Evolutionary conservation across 2,797 vertebrate genomes (phyloP), one percentile per base, ranked within the genome.

Genomic region (Pipistrellus pipistrellus): DNA sequence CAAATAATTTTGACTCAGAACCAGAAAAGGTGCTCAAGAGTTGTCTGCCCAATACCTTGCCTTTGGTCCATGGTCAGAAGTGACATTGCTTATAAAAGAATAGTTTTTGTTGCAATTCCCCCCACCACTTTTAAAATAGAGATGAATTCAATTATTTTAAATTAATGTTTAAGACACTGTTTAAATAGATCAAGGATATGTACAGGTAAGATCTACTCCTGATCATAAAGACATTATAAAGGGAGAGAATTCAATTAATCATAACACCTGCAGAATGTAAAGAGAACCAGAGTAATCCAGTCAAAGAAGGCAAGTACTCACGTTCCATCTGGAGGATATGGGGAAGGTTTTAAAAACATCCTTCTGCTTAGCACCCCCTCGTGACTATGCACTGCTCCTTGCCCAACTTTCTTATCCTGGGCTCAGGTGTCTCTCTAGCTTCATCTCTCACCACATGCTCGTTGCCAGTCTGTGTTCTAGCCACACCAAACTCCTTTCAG

Each of bases 171-270:
- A 84, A 87, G 41, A 91, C 7, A 82, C 32, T 86, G 88, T 41
- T 68, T 93, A 72, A 44, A 62, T 46, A 85, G 44, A 69, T 64
- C 21, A 64, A 48, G 62, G 38, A 17, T 23, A 51, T 88, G 0
- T 41, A 77, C 11, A 6, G n/a, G 15, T 75, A 92, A 96, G 68
- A 84, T 20, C 53, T 88, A 72, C 4, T 93, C n/a, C 30, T 88
- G 71, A 85, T 53, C 55, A 95, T 69, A 91, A 85, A 89, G 82
- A 84, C 7, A 15, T 93, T 94, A 85, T 7, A 94, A 73, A 87
- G 62, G n/a, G 64, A 85, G 44, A 88, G 7, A 32, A 83, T 64
- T 95, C 35, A 83, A 7, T 53, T 78, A 90, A 80, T 81, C 25
- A 25, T 32, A 75, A 93, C 0, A 32, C 51, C 9, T 68, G 20